A percentile compares a stretch with the other conserved stretches of the same genome.
Evolutionary conservation across 1,140 invertebrate species (phyloP).

Genomic region (Tetraneura akinire): DNA sequence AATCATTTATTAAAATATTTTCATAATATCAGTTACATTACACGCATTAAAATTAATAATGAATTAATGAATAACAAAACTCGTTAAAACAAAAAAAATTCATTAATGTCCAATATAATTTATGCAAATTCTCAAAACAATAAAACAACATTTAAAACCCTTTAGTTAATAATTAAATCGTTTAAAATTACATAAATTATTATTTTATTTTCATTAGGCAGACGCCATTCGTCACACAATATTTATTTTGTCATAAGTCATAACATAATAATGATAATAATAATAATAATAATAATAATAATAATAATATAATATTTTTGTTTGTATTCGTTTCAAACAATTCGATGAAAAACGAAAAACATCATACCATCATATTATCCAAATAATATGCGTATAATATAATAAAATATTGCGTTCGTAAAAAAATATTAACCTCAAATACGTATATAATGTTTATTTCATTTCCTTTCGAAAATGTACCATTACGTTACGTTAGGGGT

Average conservation of each 20-base stretch:
- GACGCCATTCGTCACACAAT: neutral
- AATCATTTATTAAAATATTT: no score
- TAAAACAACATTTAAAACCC: neutral
- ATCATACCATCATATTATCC: neutral
- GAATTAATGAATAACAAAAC: neutral
- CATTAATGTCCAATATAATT: neutral
- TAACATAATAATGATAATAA: neutral
- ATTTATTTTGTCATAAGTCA: neutral
- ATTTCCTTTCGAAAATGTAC: neutral
- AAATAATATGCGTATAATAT: no score
- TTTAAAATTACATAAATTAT: constrained; percentile 32
- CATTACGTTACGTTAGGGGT: no score
- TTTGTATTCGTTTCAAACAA: neutral
- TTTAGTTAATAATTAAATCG: neutral
- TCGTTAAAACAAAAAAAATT: neutral
- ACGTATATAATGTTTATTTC: neutral
- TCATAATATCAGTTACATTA: no score
- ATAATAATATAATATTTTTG: no score
- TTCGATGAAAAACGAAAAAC: neutral
- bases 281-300: no score
- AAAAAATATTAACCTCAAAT: neutral
- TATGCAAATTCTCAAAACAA: no score
- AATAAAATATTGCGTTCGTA: neutral
- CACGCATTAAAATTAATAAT: no score
- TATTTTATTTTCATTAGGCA: neutral